phyloP scores from a whole-genome alignment of 1,140 invertebrate species.

The Cecropterus lyciades region DNA sequence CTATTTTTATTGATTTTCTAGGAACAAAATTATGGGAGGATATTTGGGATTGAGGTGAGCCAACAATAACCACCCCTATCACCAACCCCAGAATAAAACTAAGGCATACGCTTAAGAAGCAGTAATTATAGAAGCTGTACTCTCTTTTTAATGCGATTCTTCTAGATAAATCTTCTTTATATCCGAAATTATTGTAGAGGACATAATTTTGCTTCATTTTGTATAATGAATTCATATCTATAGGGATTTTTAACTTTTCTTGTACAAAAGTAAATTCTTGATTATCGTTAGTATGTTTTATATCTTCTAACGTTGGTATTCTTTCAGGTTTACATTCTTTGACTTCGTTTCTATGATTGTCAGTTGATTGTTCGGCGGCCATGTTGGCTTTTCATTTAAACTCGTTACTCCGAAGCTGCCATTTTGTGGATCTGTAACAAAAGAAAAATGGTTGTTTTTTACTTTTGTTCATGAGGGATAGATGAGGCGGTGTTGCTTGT shows the following conservation, averaged over 20 bases:
- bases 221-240: slow-evolving; percentile 43
- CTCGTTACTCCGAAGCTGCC: background rate
- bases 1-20: slow-evolving; percentile 52
- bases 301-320: slow-evolving; percentile 52
- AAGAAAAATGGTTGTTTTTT: background rate
- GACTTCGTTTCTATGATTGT: background rate
- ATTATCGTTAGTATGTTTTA: slow-evolving; percentile 37
- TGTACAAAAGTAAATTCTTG: slow-evolving; percentile 26
- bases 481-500: no score
- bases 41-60: slow-evolving; percentile 51
- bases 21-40: slow-evolving; percentile 42
- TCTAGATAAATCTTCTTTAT: slow-evolving; percentile 59
- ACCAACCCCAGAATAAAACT: slow-evolving; percentile 63
- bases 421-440: slow-evolving; percentile 26
- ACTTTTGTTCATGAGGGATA: no score
- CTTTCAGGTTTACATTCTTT: slow-evolving; percentile 37
- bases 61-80: slow-evolving; percentile 62
- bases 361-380: slow-evolving; percentile 8
- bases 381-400: slow-evolving; percentile 1
- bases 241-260: slow-evolving; percentile 38
- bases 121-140: slow-evolving; percentile 65
- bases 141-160: slow-evolving; percentile 55
- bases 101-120: slow-evolving; percentile 58
- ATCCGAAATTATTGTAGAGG: slow-evolving; percentile 55
- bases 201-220: slow-evolving; percentile 52